Evolutionary conservation across 2,797 vertebrate genomes (phyloP), one percentile per base, ranked within the genome.

Genomic region (Acanthopagrus latus): DNA sequence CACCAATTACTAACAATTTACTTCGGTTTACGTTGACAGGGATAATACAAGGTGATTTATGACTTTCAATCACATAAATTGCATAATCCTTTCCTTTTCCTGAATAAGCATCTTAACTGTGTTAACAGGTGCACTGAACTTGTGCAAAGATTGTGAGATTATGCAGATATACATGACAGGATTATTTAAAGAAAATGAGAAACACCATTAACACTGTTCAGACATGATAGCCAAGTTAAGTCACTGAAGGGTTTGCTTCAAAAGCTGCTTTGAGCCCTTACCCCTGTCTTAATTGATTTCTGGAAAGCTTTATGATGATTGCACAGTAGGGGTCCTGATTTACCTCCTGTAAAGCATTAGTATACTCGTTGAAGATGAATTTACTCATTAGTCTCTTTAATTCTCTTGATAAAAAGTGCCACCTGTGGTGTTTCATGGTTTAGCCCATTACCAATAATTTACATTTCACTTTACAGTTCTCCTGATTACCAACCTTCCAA

Each of bases 61-160:
- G 86, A 82, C 86, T 86, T 87, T 83, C 84, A 89, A 63, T 89
- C 84, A 87, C 50, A 82, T 51, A 74, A 73, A 86, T 12, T 12
- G 38, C 52, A 73, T 86, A 91, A 90, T 91, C 90, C 69, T 57
- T 79, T n/a, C n/a, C n/a, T n/a, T 86, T 91, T 85, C 75, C 84
- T 71, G 78, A 77, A 71, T 83, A 87, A 81, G 84, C 76, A 69
- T 82, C 72, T 83, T 86, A 76, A 89, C 86, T 88, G 80, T 85
- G 79, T 82, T 89, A 86, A 71, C 80, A 88, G 81, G 87, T 89
- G 82, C 72, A 74, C 9, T 69, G 74, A 85, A 82, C 77, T 76
- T 76, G 76, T 57, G 70, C 59, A 72, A 63, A 80, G 81, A 89
- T 75, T 14, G 73, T 8, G 67, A 84, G 86, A 88, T 89, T 86